phyloP scores from a whole-genome alignment of 1,140 invertebrate species.

The Ericerus pela region DNA sequence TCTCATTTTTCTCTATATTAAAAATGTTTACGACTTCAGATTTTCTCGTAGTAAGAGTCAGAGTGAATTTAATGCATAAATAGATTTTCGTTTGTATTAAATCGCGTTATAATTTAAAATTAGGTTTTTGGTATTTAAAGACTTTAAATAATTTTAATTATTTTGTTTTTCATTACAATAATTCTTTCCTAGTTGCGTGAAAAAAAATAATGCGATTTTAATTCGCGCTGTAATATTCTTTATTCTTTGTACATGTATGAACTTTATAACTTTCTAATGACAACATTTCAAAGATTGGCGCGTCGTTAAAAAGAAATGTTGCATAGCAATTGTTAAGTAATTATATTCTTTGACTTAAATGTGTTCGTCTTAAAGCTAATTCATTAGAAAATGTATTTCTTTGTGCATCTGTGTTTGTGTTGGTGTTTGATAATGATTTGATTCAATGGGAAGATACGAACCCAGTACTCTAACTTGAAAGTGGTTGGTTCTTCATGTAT shows the following conservation, averaged over 20 bases:
- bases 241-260: background rate
- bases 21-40: background rate
- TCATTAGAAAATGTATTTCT: no score
- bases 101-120: constrained; percentile 6
- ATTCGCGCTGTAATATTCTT: background rate
- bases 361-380: no score
- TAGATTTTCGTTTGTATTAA: constrained; percentile 10
- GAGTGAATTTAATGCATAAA: constrained; percentile 10
- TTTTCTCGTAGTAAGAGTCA: constrained; percentile 1
- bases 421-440: background rate
- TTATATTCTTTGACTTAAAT: no score
- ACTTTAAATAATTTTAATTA: background rate
- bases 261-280: constrained; percentile 8
- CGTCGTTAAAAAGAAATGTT: background rate
- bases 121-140: background rate
- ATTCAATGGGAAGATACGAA: constrained; percentile 7
- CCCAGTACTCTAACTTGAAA: background rate
- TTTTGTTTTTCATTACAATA: background rate
- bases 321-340: no score
- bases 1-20: no score
- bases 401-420: no score
- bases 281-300: constrained; percentile 10
- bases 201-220: background rate
- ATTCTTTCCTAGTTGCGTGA: background rate
- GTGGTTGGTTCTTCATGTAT: constrained; percentile 4